These are phyloP conservation scores for Cardiocondyla obscurior DNA, from an alignment of 1,140 invertebrate genomes.

Conservation along the genomic window DNA sequence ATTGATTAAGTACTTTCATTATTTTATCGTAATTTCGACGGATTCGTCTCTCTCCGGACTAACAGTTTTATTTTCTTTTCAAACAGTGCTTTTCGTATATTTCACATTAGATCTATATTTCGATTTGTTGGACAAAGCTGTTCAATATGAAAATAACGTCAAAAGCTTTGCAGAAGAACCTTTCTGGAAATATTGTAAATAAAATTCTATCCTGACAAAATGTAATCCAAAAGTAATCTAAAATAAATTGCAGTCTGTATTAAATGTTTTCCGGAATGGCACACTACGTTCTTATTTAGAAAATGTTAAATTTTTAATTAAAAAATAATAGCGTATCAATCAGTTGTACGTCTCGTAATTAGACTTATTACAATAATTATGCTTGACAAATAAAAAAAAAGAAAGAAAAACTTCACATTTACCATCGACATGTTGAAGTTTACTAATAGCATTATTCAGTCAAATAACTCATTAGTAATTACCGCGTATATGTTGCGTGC, in stretches of 20 bases:
- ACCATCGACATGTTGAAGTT: neutral
- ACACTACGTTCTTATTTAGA: neutral
- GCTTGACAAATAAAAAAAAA: neutral
- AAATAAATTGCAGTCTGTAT: slow-evolving; percentile 16
- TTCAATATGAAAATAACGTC: slow-evolving; percentile 37
- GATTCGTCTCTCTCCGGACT: neutral
- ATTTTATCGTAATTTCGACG: slow-evolving; percentile 19
- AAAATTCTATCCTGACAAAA: slow-evolving; percentile 9
- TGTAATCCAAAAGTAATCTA: slow-evolving; percentile 9
- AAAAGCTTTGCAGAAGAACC: neutral
- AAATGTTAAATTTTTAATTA: slow-evolving; percentile 5
- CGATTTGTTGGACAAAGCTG: slow-evolving; percentile 33
- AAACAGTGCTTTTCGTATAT: slow-evolving; percentile 14
- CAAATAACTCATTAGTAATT: neutral
- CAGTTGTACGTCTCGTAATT: neutral
- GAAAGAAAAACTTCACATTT: too few relatives aligned
- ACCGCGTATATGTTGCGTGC: neutral
- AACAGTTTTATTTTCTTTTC: slow-evolving; percentile 14
- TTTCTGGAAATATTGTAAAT: slow-evolving; percentile 36
- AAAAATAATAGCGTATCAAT: neutral
- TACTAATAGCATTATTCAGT: neutral
- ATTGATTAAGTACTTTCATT: slow-evolving; percentile 14
- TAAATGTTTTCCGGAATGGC: neutral
- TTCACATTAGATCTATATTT: slow-evolving; percentile 18
- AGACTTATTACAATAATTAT: neutral